Base-by-base conservation (phyloP, 1,140 invertebrate species). In the Zeugodacus cucurbitae region DNA sequence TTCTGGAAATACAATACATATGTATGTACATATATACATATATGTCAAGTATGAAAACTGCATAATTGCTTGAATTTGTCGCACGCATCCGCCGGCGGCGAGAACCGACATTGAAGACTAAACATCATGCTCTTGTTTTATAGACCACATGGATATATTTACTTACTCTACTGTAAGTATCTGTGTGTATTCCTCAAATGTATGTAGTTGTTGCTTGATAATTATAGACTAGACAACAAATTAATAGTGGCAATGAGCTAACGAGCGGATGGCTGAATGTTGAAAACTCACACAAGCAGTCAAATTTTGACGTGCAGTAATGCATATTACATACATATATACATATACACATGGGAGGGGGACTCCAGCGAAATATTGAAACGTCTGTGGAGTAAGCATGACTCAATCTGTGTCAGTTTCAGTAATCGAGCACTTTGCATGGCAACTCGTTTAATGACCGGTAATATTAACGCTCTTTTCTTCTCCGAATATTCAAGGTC, bases 211-310 rank as follows among this genome's bases (percentile, higher is more conserved):
- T 34, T 48, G n/a, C 22, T 82, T 34, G 26, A 20, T 82, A 82
- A 82, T 82, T 82, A 82, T 82, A 82, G 74, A 48, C 74, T 82
- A 82, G 74, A 82, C 74, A 82, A 82, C n/a, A 48, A 82, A 82
- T 82, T 82, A 82, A 82, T 44, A 26, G 26, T 54, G 74, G 26
- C 74, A 44, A 82, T 82, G 37, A 44, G 74, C 41, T 82, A 10
- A 48, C 41, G 41, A 82, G 41, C 41, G 44, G 10, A 41, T 29
- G 37, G 22, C 4, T 74, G 17, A n/a, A 1, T n/a, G 22, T 14
- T 17, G 17, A 32, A 37, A 70, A 32, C 58, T 11, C 58, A 10
- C 58, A 11, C 22, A 62, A 62, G 1, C 6, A 62, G 58, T 22
- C 58, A 62, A 26, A 62, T 26, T 22, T 62, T 62, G 58, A 62